Evolutionary conservation across 2,797 vertebrate species (phyloP).

Genomic region (Momotus momota): DNA sequence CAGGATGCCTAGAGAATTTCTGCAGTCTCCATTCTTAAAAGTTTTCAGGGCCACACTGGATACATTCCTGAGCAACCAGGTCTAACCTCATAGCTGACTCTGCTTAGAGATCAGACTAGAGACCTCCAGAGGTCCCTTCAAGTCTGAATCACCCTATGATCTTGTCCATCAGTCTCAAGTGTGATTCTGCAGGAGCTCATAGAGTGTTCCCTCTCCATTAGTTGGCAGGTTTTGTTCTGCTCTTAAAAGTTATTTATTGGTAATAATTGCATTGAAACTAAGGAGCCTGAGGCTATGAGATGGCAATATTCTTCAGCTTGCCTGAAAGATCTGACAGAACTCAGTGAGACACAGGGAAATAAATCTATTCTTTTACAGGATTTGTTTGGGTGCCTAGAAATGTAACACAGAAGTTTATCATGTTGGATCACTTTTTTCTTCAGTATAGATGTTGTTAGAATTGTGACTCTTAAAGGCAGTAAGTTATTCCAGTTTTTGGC

Average conservation of each 20-base stretch:
- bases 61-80: neutral
- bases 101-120: neutral
- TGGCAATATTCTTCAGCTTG: neutral
- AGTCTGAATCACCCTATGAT: neutral
- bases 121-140: neutral
- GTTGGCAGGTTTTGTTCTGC: neutral
- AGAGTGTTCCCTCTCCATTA: neutral
- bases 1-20: neutral
- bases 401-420: neutral
- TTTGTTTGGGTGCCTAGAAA: neutral
- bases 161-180: neutral
- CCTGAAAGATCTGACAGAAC: neutral
- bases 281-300: neutral
- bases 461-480: neutral
- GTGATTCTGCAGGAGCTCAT: neutral
- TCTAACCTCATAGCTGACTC: neutral
- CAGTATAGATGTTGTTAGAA: neutral
- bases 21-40: neutral
- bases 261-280: neutral
- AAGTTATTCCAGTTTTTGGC: neutral
- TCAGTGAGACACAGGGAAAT: neutral
- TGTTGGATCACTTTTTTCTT: neutral
- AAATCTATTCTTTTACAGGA: neutral
- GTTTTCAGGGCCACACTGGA: neutral
- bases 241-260: conserved; percentile 4